Evolutionary conservation across 2,113 vertebrate species (phyloP), one percentile per base, ranked within the genome.

Genomic region (Heteronetta atricapilla): DNA sequence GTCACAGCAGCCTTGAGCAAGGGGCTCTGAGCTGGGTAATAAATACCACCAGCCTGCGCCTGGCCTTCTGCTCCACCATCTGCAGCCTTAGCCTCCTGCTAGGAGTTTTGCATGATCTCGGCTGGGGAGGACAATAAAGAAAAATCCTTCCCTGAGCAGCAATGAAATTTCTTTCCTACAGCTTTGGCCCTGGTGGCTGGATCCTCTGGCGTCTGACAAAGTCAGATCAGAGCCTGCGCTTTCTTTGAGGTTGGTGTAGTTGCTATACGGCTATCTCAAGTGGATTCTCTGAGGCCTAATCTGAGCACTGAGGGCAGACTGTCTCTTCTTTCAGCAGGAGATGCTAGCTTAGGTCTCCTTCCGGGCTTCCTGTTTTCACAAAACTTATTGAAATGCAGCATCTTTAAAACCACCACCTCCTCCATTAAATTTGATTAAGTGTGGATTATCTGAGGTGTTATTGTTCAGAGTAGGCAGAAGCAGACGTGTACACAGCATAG

Each of bases 51-150:
- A 16, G 18, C 53, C 17, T 31, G 60, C 8, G 42, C 11, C 18
- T 66, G 73, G 44, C 72, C 78, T 78, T 72, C 72, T 88, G 83
- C 70, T 79, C 50, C 10, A 81, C 84, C 79, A 56, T 86, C 89
- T 86, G 89, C 14, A 89, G 75, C 62, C 17, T 5, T n/a, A 0
- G 0, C 62, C 66, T 68, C 81, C 74, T 26, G 69, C 83, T 12
- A 74, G 3, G 26, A 0, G 2, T 17, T 64, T 72, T 0, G 1
- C 16, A 1, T 50, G 26, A 55, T 85, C 74, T 76, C 2, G 0
- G 13, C 21, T 42, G 59, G 63, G 53, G 66, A 64, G 44, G 20
- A 36, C 34, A 69, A 23, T 18, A 3, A 87, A 79, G 48, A 25
- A 4, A 50, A 76, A 48, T 77, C 40, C 38, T 75, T 55, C 52